phyloP scores from a whole-genome alignment of 1,140 invertebrate species.

The Pygmarrhopalites habei region DNA sequence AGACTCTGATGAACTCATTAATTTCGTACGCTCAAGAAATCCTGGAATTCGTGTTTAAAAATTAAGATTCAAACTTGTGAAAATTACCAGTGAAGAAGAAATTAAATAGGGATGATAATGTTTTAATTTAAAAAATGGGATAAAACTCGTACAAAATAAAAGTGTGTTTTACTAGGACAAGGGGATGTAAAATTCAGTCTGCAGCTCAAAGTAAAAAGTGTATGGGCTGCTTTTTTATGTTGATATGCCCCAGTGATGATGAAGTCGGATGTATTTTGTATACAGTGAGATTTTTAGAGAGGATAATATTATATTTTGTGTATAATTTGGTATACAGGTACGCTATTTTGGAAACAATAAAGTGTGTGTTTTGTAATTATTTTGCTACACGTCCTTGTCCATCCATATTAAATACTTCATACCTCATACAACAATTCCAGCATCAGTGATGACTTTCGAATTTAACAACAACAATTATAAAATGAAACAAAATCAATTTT shows the following conservation, averaged over 20 bases:
- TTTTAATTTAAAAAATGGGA: conserved; percentile 5
- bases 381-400: too few species aligned
- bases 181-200: background rate
- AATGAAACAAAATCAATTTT: too few species aligned
- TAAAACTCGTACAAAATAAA: conserved; percentile 12
- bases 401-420: too few species aligned
- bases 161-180: conserved; percentile 1
- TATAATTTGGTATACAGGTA: conserved; percentile 15
- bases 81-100: background rate
- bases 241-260: background rate
- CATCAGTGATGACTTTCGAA: too few species aligned
- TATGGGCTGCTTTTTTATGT: too few species aligned
- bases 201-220: background rate
- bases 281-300: conserved; percentile 4
- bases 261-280: conserved; percentile 8
- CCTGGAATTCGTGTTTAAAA: conserved; percentile 70
- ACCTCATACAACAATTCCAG: too few species aligned
- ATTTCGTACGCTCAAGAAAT: conserved; percentile 79
- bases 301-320: conserved; percentile 4
- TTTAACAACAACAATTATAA: too few species aligned
- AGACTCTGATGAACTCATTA: conserved; percentile 83
- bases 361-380: conserved; percentile 13
- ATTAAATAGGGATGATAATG: conserved; percentile 8
- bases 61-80: too few species aligned
- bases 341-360: background rate